phyloP scores from a whole-genome alignment of 2,797 vertebrate genomes.

The Fundulus diaphanus region DNA sequence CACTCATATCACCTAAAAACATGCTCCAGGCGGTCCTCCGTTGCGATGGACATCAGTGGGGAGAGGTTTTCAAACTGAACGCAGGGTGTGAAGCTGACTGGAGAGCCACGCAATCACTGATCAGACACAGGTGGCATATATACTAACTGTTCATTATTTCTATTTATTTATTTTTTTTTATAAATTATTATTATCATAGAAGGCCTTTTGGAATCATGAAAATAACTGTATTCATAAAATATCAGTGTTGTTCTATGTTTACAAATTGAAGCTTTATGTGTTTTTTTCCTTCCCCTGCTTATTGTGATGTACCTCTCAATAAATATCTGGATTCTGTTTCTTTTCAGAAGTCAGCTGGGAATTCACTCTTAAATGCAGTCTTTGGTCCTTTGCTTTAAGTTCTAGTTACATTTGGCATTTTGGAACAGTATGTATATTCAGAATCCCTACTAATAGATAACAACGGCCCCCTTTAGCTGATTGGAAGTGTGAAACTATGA shows the following conservation, averaged over 20 bases:
- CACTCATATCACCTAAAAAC: slow-evolving; percentile 41
- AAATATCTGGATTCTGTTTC: neutral
- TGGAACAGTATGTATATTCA: neutral
- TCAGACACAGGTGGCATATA: neutral
- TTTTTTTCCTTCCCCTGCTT: neutral
- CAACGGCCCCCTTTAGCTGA: too few species aligned
- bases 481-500: too few species aligned
- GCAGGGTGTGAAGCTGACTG: neutral
- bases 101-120: slow-evolving; percentile 8
- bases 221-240: neutral
- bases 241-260: neutral
- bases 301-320: neutral
- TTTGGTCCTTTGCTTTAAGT: neutral
- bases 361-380: neutral
- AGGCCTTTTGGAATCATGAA: neutral
- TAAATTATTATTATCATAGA: neutral
- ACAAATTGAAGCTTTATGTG: neutral
- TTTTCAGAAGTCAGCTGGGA: neutral
- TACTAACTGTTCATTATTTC: neutral
- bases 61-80: slow-evolving; percentile 4
- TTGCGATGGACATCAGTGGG: neutral
- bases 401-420: neutral
- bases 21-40: slow-evolving; percentile 4
- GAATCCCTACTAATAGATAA: too few species aligned
- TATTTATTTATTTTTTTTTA: neutral